These are phyloP conservation scores for Timema cristinae DNA, from an alignment of 2,888 invertebrate genomes.

Conservation along the genomic window DNA sequence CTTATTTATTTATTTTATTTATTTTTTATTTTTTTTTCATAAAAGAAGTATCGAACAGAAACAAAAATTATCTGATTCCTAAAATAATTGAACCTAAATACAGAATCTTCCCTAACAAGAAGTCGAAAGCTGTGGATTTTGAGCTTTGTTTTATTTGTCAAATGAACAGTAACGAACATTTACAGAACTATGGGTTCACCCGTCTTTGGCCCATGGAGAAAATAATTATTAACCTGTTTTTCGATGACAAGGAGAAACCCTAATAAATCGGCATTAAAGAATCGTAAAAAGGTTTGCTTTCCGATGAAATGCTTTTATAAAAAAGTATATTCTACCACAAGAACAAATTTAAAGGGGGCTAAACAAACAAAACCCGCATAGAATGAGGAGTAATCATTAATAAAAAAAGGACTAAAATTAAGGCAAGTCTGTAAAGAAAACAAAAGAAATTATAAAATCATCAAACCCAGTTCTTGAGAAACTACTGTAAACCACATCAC, in stretches of 20 bases:
- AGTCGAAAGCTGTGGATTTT: neutral
- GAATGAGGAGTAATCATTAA: neutral
- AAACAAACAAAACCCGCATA: neutral
- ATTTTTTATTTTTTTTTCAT: neutral
- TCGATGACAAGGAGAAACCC: conserved; percentile 7
- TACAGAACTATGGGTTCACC: neutral
- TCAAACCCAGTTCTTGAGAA: neutral
- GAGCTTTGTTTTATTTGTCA: conserved; percentile 5
- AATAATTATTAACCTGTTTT: neutral
- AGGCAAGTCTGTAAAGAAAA: neutral
- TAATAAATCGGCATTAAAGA: conserved; percentile 3
- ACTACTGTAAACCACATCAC: neutral
- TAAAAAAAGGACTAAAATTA: neutral
- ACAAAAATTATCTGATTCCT: neutral
- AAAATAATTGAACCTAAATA: neutral
- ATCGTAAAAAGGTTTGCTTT: conserved; percentile 2
- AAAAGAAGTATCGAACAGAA: neutral
- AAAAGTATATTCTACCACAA: conserved; percentile 2
- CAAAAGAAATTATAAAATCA: neutral
- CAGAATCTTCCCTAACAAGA: neutral
- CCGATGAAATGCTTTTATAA: neutral
- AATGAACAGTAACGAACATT: neutral
- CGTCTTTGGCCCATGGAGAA: conserved; percentile 3
- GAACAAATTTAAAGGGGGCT: neutral
- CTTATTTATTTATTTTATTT: no score